Evolutionary conservation across 2,113 vertebrate species (phyloP), one percentile per base, ranked within the genome.

Genomic region (Penelope pileata): DNA sequence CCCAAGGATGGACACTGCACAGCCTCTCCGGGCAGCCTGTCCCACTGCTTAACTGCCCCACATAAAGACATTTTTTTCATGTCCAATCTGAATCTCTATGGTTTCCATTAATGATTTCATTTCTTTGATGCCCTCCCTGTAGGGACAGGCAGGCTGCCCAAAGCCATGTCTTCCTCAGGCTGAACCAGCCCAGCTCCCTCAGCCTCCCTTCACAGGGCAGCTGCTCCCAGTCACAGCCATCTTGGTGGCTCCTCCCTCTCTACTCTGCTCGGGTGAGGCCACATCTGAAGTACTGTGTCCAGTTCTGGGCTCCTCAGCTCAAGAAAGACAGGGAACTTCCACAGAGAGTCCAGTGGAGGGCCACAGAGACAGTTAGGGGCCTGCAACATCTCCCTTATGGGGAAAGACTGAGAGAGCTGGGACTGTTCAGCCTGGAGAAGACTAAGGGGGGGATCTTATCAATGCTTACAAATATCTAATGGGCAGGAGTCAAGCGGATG

Each of bases 51-150:
- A 21, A 40, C 29, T 29, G 14, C 69, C n/a, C 38, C 11, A 6
- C 32, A 32, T 11, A 11, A 40, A 84, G 47, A 56, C 17, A 56
- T 18, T 69, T 69, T 68, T 62, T 38, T 79, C 18, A 36, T 4
- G 50, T 9, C 15, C 64, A 60, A 6, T 24, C 15, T 7, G 27
- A 86, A 59, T 10, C 17, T 27, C n/a, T 53, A 29, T 36, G 42
- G 42, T 29, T 18, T 48, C 29, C 26, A n/a, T 16, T 54, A 30
- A 73, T 26, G 16, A 30, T 40, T 86, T 30, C 34, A 24, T 32
- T 66, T 45, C n/a, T 72, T 23, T 16, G 13, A 40, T 32, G 29
- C 4, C 1, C 18, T 30, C 12, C 16, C 16, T 1, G 0, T 1
- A 60, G 4, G 8, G 9, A 43, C 10, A 7, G 70, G 42, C 43